Evolutionary conservation across 2,113 vertebrate genomes (phyloP).

Genomic region (mouse (Mus musculus)): DNA sequence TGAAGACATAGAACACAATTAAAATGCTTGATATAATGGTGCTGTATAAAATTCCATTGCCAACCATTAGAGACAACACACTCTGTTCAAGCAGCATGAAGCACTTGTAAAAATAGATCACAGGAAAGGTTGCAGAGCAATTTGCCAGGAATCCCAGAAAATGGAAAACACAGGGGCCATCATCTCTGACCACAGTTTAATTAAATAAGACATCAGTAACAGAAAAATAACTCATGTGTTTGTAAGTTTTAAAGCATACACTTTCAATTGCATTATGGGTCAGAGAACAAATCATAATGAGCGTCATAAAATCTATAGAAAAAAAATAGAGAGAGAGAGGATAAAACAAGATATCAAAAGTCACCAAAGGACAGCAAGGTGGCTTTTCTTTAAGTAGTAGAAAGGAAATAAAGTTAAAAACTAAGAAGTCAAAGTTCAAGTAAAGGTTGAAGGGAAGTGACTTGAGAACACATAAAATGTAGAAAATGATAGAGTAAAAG

Average conservation of each 20-base stretch:
- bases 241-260: conserved; percentile 44
- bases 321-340: not conserved
- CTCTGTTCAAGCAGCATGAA: conserved; percentile 64
- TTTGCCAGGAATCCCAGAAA: conserved; percentile 58
- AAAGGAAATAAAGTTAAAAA: conserved; percentile 52
- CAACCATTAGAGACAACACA: conserved; percentile 65
- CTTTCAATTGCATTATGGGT: conserved; percentile 23
- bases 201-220: conserved; percentile 70
- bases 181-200: conserved; percentile 58
- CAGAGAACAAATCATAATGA: conserved; percentile 55
- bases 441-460: not conserved
- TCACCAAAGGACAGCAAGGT: not conserved
- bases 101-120: conserved; percentile 72
- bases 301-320: conserved; percentile 24
- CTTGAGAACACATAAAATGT: not conserved
- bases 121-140: conserved; percentile 60
- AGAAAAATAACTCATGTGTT: conserved; percentile 36
- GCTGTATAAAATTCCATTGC: conserved; percentile 65
- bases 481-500: not conserved
- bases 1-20: conserved; percentile 78
- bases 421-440: not conserved
- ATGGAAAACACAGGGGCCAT: conserved; percentile 25
- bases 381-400: conserved; percentile 44
- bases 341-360: conserved; percentile 43
- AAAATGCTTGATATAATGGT: conserved; percentile 73